Evolutionary conservation across 2,797 vertebrate genomes (phyloP).

Genomic region (Iguana delicatissima): DNA sequence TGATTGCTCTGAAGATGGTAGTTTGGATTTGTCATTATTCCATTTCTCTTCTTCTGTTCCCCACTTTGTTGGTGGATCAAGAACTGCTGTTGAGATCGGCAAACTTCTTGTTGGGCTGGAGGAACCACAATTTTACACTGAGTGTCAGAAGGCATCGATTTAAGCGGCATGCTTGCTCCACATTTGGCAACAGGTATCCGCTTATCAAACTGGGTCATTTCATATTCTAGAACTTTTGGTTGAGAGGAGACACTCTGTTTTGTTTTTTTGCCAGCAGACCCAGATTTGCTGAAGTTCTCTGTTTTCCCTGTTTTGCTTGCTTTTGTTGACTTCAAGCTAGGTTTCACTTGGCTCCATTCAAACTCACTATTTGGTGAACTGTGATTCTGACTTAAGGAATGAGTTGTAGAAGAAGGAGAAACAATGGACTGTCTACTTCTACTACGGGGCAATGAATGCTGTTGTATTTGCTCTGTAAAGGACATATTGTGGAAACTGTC

Average conservation of each 20-base stretch:
- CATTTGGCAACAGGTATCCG: constrained; percentile 88
- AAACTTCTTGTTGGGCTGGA: constrained; percentile 86
- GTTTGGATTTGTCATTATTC: constrained; percentile 98
- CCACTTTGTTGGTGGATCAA: constrained; percentile 92
- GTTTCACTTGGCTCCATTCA: constrained; percentile 95
- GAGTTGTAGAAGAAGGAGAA: constrained; percentile 94
- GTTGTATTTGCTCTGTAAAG: constrained; percentile 97
- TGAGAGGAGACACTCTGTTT: constrained; percentile 88
- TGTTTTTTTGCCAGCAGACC: constrained; percentile 87
- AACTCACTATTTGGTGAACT: constrained; percentile 93
- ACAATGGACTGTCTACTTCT: constrained; percentile 95
- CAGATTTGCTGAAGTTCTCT: constrained; percentile 85
- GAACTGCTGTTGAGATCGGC: constrained; percentile 88
- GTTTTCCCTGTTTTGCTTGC: constrained; percentile 86
- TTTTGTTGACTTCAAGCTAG: constrained; percentile 91
- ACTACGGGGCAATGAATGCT: constrained; percentile 96
- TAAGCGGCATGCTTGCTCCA: constrained; percentile 82
- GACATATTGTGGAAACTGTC: constrained; percentile 95
- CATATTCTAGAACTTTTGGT: constrained; percentile 93
- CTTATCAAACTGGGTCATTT: constrained; percentile 98
- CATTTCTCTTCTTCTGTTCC: constrained; percentile 95
- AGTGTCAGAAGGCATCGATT: constrained; percentile 79
- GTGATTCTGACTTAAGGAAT: constrained; percentile 89
- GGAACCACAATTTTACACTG: constrained; percentile 91
- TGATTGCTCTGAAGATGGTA: constrained; percentile 97